A percentile compares a stretch with the other conserved stretches of the same genome.
phyloP scores from a whole-genome alignment of 2,113 vertebrate genomes.

The Peromyscus californicus region DNA sequence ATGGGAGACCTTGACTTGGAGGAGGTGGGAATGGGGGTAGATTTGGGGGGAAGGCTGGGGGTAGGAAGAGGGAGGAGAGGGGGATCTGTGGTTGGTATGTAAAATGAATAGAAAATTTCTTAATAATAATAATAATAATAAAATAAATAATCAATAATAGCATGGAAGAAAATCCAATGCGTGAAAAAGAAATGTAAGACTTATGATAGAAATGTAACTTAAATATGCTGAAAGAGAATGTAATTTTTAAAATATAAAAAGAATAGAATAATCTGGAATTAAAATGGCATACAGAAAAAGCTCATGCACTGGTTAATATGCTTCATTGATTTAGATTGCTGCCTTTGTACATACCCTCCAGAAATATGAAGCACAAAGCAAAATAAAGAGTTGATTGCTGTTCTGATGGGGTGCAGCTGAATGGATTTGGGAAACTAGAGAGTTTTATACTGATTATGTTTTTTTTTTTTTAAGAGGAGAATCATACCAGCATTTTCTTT shows the following conservation, averaged over 20 bases:
- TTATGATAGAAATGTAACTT: slow-evolving; percentile 2
- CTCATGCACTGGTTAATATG: not conserved
- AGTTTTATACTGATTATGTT: slow-evolving; percentile 70
- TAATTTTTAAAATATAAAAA: slow-evolving; percentile 49
- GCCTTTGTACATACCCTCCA: slow-evolving; percentile 30
- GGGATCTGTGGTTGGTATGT: too few species aligned
- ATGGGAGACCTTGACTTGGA: too few species aligned
- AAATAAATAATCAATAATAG: not conserved
- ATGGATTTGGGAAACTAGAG: slow-evolving; percentile 52
- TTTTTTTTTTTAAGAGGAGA: slow-evolving; percentile 11
- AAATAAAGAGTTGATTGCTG: slow-evolving; percentile 69
- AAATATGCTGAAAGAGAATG: not conserved
- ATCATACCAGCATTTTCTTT: slow-evolving; percentile 69
- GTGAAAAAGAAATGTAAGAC: not conserved
- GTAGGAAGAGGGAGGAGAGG: too few species aligned
- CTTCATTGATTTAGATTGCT: slow-evolving; percentile 57
- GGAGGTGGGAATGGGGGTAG: too few species aligned
- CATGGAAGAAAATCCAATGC: not conserved
- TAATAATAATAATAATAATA: too few species aligned
- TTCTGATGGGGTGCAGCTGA: slow-evolving; percentile 45
- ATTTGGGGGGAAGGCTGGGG: too few species aligned
- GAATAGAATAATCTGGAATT: slow-evolving; percentile 41
- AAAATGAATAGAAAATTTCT: too few species aligned
- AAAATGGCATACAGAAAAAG: slow-evolving; percentile 25
- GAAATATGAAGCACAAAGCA: slow-evolving; percentile 52